Base-by-base conservation (phyloP, 2,113 vertebrate species). In the Nycticebus coucang region DNA sequence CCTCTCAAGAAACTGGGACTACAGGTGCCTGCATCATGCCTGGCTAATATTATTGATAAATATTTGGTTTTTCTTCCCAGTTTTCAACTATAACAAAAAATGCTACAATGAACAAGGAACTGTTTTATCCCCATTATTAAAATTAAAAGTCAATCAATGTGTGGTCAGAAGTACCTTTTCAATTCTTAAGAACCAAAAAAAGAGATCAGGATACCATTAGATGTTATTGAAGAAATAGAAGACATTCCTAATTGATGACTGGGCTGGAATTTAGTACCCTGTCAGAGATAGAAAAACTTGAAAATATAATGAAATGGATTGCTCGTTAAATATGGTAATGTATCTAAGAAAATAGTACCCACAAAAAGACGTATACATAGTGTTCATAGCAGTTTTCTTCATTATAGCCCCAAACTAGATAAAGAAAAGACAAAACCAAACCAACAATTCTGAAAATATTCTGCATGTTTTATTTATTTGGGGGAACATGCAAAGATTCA, bases 221-320 rank as follows among this genome's bases (percentile, higher is more conserved):
- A 14, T 87, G 21, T 71, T 87, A 41, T 3, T 82, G 26, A 80
- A 96, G 45, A 89, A 83, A 93, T 91, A 89, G 26, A 59, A 7
- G 9, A 69, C 19, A 71, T 71, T 82, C 9, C 4, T 90, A 57
- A 82, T 2, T 66, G 30, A 72, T 30, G 24, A 87, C 22, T 74
- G 28, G 13, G 26, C 6, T 30, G 81, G 37, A 75, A 59, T 17
- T 86, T 60, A 93, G 14, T 22, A 84, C n/a, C 15, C 5, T 45
- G 0, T 89, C 45, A 90, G 37, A 89, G 11, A 37, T 0, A 45
- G 62, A 85, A 93, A 64, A 69, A 28, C 0, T 33, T 21, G 24
- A 50, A 92, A 77, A 96, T 66, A 21, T 15, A 94, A 78, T 90
- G 15, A 95, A 87, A 92, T 41, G 13, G 30, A 78, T 79, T 90